Evolutionary conservation across 2,797 vertebrate genomes (phyloP).

Genomic region (Prionace glauca): DNA sequence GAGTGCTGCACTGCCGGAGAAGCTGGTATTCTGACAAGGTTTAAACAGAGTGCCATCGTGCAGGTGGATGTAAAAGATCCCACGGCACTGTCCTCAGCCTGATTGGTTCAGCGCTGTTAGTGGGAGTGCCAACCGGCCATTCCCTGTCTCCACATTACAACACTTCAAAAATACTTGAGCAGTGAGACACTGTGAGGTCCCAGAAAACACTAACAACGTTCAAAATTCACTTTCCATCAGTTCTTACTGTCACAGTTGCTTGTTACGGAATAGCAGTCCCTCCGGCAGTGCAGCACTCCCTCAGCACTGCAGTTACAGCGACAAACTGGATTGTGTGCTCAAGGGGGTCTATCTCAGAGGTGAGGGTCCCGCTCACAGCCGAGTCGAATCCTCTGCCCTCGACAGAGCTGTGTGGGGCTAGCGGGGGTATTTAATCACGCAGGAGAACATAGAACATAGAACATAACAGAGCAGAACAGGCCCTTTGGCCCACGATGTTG

Average conservation of each 20-base stretch:
- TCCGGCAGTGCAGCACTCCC: background rate
- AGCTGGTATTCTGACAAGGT: background rate
- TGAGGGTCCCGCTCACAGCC: too few species aligned
- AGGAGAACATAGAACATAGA: too few species aligned
- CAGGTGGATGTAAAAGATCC: background rate
- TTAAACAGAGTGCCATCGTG: background rate
- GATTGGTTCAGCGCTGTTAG: background rate
- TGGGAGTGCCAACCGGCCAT: too few species aligned
- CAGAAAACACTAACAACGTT: background rate
- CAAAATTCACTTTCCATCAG: background rate
- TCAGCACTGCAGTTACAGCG: background rate
- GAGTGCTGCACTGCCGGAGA: background rate
- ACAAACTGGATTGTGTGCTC: background rate
- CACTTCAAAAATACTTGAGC: background rate
- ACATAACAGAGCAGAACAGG: too few species aligned
- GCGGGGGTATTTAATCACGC: too few species aligned
- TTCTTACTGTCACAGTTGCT: background rate
- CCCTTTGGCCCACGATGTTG: too few species aligned
- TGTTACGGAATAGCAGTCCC: too few species aligned
- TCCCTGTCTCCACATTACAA: background rate
- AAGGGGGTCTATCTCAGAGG: background rate
- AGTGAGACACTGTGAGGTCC: background rate
- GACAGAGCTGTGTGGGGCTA: too few species aligned
- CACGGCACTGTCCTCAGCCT: background rate
- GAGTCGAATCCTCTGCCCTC: too few species aligned